phyloP scores from a whole-genome alignment of 37 sponge, comb jelly and placozoan genomes.

The Diacarnus erythraeanus region DNA sequence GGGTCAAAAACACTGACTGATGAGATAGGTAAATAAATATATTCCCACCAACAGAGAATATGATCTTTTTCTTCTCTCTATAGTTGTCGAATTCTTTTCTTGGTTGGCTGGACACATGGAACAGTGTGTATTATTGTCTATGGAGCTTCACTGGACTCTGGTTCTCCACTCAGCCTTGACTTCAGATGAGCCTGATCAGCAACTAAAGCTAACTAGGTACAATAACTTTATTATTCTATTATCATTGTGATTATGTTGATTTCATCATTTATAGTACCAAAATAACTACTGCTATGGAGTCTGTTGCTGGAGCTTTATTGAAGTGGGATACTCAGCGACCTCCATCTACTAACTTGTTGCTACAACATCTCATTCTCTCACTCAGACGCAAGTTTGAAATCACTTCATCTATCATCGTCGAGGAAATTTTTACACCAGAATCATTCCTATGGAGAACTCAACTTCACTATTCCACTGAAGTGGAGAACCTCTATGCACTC shows the following conservation, averaged over 20 bases:
- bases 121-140: conserved; percentile 60
- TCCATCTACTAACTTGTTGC: neutral
- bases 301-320: neutral
- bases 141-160: conserved; percentile 53
- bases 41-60: neutral
- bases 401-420: neutral
- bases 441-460: conserved; percentile 29
- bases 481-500: neutral
- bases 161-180: conserved; percentile 3
- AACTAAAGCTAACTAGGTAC: conserved; percentile 23
- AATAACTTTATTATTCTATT: neutral
- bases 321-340: neutral
- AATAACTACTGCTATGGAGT: conserved; percentile 6
- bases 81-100: conserved; percentile 15
- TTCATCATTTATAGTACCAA: neutral
- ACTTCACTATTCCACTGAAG: conserved; percentile 14
- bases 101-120: conserved; percentile 35
- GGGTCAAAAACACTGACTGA: neutral
- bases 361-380: conserved; percentile 29
- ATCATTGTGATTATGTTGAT: neutral
- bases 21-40: neutral
- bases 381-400: conserved; percentile 35
- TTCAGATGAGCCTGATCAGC: neutral
- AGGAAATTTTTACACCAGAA: neutral
- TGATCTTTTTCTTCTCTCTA: neutral